Percentiles rank a stretch among this genome's conserved stretches.
Conservation (phyloP, 2,113 vertebrate species). For the Vombatus ursinus region DNA sequence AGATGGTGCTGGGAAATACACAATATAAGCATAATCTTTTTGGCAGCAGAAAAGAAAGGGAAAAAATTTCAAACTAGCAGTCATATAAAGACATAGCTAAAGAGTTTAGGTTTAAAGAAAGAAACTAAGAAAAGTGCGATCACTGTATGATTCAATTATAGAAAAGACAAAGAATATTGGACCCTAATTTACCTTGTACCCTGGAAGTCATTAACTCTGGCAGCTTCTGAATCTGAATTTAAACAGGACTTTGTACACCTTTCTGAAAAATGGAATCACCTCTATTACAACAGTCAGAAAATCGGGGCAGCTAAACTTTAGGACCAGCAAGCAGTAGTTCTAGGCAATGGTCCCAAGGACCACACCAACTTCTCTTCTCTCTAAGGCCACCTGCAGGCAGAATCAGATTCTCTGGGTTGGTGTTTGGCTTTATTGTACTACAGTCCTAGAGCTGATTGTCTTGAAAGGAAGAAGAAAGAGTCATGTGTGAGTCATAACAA, state of each 20-base stretch:
- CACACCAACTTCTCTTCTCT: background rate
- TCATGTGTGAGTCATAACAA: background rate
- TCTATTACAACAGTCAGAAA: background rate
- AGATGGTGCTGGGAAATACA: conserved; percentile 31
- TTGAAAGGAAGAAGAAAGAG: background rate
- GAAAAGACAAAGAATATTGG: background rate
- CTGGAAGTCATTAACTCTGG: background rate
- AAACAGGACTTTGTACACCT: background rate
- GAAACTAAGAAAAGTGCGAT: background rate
- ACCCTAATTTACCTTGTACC: background rate
- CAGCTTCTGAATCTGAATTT: background rate
- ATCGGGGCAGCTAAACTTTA: background rate
- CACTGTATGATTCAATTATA: background rate
- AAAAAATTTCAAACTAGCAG: background rate
- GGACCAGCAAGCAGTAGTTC: background rate
- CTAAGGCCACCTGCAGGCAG: background rate
- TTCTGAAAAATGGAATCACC: background rate
- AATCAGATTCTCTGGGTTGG: background rate
- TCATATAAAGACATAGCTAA: background rate
- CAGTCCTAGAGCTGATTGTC: background rate
- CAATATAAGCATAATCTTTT: background rate
- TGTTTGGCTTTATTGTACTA: background rate
- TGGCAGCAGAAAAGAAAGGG: conserved; percentile 41
- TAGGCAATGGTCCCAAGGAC: background rate
- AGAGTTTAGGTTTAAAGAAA: conserved; percentile 21